Evolutionary conservation across 1,140 invertebrate genomes (phyloP).

Genomic region (Drosophila nigromelanica): DNA sequence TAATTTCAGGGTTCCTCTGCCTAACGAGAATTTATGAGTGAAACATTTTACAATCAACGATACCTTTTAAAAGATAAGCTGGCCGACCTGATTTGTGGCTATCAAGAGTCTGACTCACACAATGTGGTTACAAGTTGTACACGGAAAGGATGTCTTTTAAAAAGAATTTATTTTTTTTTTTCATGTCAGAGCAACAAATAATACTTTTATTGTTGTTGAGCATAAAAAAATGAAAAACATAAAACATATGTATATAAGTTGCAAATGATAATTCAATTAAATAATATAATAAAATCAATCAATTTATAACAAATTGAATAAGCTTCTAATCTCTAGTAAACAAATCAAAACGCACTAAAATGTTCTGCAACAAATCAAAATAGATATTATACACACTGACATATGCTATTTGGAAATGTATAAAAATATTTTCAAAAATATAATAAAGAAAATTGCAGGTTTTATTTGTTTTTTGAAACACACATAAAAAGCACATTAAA

Average conservation of each 20-base stretch:
- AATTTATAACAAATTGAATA: slow-evolving; percentile 18
- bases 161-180: too few relatives aligned
- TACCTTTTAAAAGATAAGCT: background rate
- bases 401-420: slow-evolving; percentile 36
- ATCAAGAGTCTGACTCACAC: background rate
- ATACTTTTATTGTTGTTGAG: too few relatives aligned
- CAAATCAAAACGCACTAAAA: slow-evolving; percentile 60
- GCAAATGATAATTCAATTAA: background rate
- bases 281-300: too few relatives aligned
- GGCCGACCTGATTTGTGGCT: too few relatives aligned
- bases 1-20: background rate
- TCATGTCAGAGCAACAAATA: too few relatives aligned
- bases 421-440: slow-evolving; percentile 49
- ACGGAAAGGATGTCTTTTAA: too few relatives aligned
- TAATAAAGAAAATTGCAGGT: background rate
- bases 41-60: background rate
- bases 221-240: too few relatives aligned
- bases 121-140: background rate
- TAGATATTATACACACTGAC: slow-evolving; percentile 19
- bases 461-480: too few relatives aligned
- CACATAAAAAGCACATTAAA: slow-evolving; percentile 61
- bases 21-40: background rate
- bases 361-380: slow-evolving; percentile 12
- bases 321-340: slow-evolving; percentile 43
- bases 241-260: too few relatives aligned